Percentiles rank a stretch among this genome's conserved stretches.
phyloP scores from a whole-genome alignment of 35 echinoderm and acorn worm species.

The Patiria miniata region DNA sequence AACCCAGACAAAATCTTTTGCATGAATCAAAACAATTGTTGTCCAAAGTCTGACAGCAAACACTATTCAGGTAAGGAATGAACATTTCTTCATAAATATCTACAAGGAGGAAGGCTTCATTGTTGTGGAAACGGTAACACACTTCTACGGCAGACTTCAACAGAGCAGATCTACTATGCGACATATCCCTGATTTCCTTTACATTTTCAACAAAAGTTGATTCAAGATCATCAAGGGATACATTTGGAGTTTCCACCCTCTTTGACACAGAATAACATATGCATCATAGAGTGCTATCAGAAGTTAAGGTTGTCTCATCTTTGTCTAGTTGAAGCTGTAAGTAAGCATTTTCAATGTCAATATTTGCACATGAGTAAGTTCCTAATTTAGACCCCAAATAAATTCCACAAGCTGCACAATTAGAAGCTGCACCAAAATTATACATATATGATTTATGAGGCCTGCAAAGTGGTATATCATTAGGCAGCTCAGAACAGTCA shows the following conservation, averaged over 20 bases:
- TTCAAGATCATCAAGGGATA: neutral
- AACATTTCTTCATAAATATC: constrained; percentile 28
- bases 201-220: neutral
- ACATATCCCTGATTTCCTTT: neutral
- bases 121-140: constrained; percentile 15
- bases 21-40: neutral
- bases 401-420: constrained; percentile 5
- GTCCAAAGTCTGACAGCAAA: neutral
- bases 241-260: neutral
- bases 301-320: neutral
- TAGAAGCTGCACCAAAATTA: neutral
- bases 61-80: neutral
- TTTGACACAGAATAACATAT: neutral
- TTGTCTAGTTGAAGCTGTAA: neutral
- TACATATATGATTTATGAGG: neutral
- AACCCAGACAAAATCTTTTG: neutral
- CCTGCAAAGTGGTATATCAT: constrained; percentile 14
- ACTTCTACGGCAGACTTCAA: neutral
- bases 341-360: constrained; percentile 18
- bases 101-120: neutral
- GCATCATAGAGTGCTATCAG: neutral
- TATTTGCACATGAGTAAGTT: neutral
- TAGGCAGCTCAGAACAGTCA: neutral
- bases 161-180: neutral
- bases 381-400: neutral